Evolutionary conservation across 2,888 invertebrate genomes (phyloP).

Genomic region (Drosophila vallismaia): DNA sequence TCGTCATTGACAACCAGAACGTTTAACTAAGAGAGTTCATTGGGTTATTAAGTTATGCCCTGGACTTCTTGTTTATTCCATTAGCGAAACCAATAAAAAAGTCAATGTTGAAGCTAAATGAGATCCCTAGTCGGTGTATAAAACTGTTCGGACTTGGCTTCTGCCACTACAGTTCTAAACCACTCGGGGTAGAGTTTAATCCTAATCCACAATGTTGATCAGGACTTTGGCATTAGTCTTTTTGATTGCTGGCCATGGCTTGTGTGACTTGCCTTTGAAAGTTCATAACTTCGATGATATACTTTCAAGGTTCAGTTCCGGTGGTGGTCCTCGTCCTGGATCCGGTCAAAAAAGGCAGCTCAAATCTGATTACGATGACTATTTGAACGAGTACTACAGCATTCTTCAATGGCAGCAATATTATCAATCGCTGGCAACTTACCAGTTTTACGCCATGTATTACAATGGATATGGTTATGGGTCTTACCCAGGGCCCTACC

Average conservation of each 20-base stretch:
- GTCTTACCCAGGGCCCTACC: not conserved
- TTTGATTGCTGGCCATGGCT: not conserved
- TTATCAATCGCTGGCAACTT: conserved; percentile 8
- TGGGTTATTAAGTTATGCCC: conserved; percentile 6
- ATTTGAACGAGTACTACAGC: not conserved
- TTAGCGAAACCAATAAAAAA: conserved; percentile 5
- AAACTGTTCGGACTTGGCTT: not conserved
- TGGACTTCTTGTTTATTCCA: not conserved
- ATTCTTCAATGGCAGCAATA: conserved; percentile 5
- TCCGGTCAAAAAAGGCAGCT: not conserved
- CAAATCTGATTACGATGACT: not conserved
- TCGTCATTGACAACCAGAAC: not conserved
- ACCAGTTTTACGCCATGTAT: not conserved
- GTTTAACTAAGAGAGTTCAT: not conserved
- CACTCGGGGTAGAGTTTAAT: not conserved
- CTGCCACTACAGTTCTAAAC: conserved; percentile 1
- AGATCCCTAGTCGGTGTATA: not conserved
- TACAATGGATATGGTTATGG: not conserved
- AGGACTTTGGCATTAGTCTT: conserved; percentile 1
- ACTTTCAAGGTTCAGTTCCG: not conserved
- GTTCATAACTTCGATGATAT: not conserved
- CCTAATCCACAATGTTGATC: conserved; percentile 4
- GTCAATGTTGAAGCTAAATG: not conserved
- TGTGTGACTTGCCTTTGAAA: not conserved
- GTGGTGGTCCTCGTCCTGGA: not conserved